Evolutionary conservation across 2,888 invertebrate genomes (phyloP), one percentile per base, ranked within the genome.

Genomic region (Reticulitermes lucifugus): DNA sequence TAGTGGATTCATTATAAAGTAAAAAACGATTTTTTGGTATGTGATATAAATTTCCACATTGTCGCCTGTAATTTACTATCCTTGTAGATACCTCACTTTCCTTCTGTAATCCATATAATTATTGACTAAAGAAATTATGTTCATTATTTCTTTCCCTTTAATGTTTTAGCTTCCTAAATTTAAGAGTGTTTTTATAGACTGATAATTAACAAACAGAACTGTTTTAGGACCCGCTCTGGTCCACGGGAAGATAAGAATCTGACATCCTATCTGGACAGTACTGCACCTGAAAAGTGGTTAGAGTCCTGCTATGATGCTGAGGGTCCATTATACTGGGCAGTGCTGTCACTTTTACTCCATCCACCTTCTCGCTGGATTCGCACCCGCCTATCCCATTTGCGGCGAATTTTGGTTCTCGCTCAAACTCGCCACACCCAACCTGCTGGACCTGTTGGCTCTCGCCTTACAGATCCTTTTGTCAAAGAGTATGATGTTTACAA

Each of bases 241-340:
- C 92, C 93, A 0, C 94, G 97, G 86, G 98, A 98, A 91, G 95
- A 96, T 89, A 94, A 96, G 79, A 95, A 95, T 84, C 91, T 98
- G 87, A 94, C 94, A 85, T 92, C 93, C 22, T 96, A 96, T 90
- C 90, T 98, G 87, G 95, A 94, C 86, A 93, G 94, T 89, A 89
- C 93, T 29, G 91, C 93, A 85, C 90, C 92, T 0, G 93, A 94
- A 85, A 93, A 94, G 83, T 94, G 95, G 93, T 91, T 98, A 51
- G 98, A 98, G 90, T 95, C 94, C 55, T 94, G 96, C 70, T 98
- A 96, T 91, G 98, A 98, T 89, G 95, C 97, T 0, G 99, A 99
- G 89, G 97, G 98, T 0, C 96, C 98, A 7, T 93, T 97, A n/a
- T 99, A 97, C 91, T 97, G 96, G 94, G 92, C 95, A 84, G 95